These are phyloP conservation scores for Platerodrilus igneus DNA, from an alignment of 2,888 invertebrate species.

Conservation along the genomic window DNA sequence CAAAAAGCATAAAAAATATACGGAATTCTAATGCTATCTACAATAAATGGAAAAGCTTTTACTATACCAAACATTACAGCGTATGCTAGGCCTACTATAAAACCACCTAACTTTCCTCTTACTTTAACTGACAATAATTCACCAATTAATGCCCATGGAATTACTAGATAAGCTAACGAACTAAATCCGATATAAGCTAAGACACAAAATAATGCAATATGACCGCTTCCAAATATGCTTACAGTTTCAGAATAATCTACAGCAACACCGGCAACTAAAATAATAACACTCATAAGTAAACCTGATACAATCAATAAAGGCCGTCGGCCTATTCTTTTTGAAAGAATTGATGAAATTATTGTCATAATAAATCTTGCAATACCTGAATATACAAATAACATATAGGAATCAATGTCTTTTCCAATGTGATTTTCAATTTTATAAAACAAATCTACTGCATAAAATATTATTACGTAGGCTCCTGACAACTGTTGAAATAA, in stretches of 20 bases:
- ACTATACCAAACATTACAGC: constrained; percentile 53
- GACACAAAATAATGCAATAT: constrained; percentile 48
- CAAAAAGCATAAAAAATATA: constrained; percentile 51
- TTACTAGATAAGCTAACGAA: constrained; percentile 53
- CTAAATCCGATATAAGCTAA: constrained; percentile 53
- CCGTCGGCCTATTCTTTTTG: constrained; percentile 51
- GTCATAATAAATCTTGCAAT: constrained; percentile 52
- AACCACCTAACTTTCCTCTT: constrained; percentile 51
- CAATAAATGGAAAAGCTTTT: constrained; percentile 51
- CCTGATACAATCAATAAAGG: constrained; percentile 51
- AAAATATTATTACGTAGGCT: constrained; percentile 56
- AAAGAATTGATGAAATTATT: constrained; percentile 48
- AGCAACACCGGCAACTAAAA: constrained; percentile 42
- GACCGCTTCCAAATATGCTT: constrained; percentile 41
- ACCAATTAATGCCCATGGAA: constrained; percentile 57
- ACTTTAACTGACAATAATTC: constrained; percentile 53
- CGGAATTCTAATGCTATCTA: constrained; percentile 45
- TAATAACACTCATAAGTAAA: constrained; percentile 52
- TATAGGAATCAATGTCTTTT: constrained; percentile 48
- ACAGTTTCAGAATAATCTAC: constrained; percentile 32
- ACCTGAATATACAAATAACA: constrained; percentile 51
- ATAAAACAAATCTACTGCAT: constrained; percentile 53
- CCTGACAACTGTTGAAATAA: constrained; percentile 56
- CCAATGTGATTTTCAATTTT: constrained; percentile 48
- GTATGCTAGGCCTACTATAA: constrained; percentile 53